phyloP scores from a whole-genome alignment of 2,797 vertebrate genomes.

The Sorex maritimensis region DNA sequence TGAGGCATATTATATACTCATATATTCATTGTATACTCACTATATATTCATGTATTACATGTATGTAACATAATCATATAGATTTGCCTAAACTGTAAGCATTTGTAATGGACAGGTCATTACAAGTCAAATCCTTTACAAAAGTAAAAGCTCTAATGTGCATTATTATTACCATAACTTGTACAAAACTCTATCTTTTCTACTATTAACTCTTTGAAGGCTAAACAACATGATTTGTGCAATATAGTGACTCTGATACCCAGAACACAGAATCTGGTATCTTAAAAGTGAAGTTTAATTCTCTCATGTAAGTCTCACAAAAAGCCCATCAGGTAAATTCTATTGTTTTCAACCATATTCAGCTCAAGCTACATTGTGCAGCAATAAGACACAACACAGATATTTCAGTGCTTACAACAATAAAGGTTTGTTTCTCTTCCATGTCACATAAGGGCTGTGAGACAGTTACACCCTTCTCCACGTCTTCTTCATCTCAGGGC shows the following conservation, averaged over 20 bases:
- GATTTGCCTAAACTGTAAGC: not conserved
- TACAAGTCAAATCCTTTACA: not conserved
- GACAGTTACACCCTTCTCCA: not conserved
- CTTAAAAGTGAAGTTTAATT: not conserved
- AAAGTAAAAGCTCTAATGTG: not conserved
- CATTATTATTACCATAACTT: not conserved
- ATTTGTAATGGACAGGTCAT: not conserved
- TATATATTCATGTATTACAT: not conserved
- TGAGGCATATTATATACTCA: not conserved
- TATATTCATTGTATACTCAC: no score
- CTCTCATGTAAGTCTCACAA: conserved; percentile 15
- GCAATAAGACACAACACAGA: not conserved
- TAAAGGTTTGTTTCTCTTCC: not conserved
- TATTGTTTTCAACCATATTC: not conserved
- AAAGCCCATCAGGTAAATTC: not conserved
- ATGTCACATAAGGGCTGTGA: no score
- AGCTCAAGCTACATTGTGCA: not conserved
- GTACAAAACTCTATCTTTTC: not conserved
- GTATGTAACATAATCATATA: no score
- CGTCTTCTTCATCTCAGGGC: not conserved
- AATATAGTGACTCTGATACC: not conserved
- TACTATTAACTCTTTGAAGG: not conserved
- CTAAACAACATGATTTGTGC: not conserved
- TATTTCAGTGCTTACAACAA: not conserved
- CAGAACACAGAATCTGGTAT: not conserved